Base-by-base conservation (phyloP, 2,113 vertebrate species). In the Odontesthes bonariensis region DNA sequence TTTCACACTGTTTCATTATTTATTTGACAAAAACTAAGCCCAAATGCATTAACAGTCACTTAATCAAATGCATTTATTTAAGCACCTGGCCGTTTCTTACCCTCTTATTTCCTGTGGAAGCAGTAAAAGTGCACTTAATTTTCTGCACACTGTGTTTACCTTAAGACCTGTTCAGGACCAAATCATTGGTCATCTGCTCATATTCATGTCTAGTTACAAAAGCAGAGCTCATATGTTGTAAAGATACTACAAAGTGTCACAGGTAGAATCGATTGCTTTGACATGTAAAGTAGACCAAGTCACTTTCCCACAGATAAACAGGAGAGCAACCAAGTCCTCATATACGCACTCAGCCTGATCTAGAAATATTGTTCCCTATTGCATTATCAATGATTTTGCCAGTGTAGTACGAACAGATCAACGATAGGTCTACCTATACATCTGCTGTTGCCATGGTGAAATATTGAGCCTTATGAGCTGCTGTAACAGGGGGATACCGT, bases 401-500 rank as follows among this genome's bases (percentile, higher is more conserved):
- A n/a, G 27, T 5, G 14, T 31, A 20, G 31, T 73, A 69, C 54
- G 17, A 13, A 58, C 54, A 73, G 47, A 53, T 52, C 59, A 59
- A 35, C 35, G 59, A 53, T n/a, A 59, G 35, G 13, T 61, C 60
- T 46, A 27, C 17, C 42, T 57, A n/a, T 69, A 23, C 14, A 38
- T 56, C 42, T 4, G 0, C 73, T 78, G 84, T 85, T 85, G 60
- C 79, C 62, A 84, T 82, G 63, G 69, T n/a, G 19, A 74, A 69
- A 63, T 46, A 68, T 55, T 27, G 54, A 70, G 32, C 23, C 70
- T 62, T 12, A 70, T 4, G 3, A 65, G 51, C 54, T 12, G 35
- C 63, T 46, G 63, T 70, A 65, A 58, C 49, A n/a, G 6, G 8
- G 11, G 22, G 33, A 40, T 61, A 23, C 67, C 35, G 73, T 51